Conservation (phyloP, 1,140 invertebrate genomes). For the Atopsyche davidsoni region DNA sequence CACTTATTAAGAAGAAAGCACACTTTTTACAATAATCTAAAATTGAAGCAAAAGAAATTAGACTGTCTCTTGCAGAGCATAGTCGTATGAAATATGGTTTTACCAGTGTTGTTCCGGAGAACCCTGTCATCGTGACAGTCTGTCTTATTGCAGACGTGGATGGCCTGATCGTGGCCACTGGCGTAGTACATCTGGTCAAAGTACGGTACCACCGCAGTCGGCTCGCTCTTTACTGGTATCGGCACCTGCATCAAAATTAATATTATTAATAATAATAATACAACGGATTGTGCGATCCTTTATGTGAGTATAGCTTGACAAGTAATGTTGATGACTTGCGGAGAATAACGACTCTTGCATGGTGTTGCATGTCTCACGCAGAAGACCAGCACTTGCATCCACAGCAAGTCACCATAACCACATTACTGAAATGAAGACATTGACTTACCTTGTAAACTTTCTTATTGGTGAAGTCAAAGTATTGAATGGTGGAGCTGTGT, state of each 20-base stretch:
- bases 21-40: too few species aligned
- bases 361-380: too few species aligned
- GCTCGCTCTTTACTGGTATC: slow-evolving; percentile 34
- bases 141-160: slow-evolving; percentile 52
- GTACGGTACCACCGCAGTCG: slow-evolving; percentile 56
- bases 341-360: too few species aligned
- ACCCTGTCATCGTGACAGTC: slow-evolving; percentile 34
- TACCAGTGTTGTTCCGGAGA: slow-evolving; percentile 53
- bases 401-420: too few species aligned
- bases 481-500: slow-evolving; percentile 57
- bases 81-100: not conserved
- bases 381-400: too few species aligned
- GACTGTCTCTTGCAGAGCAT: not conserved
- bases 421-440: not conserved
- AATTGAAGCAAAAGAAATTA: too few species aligned
- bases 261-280: too few species aligned
- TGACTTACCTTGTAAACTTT: slow-evolving; percentile 33
- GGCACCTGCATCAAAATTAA: slow-evolving; percentile 32
- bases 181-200: slow-evolving; percentile 55
- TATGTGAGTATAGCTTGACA: too few species aligned
- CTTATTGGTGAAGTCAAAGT: slow-evolving; percentile 51
- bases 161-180: slow-evolving; percentile 49
- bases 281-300: too few species aligned
- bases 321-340: too few species aligned
- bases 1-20: not conserved